Conservation (phyloP, 2,888 invertebrate genomes). For the Orthosia gothica region DNA sequence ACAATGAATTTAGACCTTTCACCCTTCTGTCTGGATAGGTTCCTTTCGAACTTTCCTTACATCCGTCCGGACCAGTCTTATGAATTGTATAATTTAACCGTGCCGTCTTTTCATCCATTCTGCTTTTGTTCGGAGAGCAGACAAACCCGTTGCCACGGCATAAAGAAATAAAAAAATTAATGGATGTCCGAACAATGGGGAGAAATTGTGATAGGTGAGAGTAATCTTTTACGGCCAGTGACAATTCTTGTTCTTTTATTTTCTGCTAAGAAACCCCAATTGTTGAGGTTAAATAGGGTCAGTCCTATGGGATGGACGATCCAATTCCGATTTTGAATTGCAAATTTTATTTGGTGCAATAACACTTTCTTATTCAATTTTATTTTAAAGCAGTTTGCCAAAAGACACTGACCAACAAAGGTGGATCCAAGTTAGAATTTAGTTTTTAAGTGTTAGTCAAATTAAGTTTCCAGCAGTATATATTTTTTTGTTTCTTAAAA, state of each 20-base stretch:
- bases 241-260: slow-evolving; percentile 84
- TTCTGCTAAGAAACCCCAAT: slow-evolving; percentile 80
- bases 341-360: slow-evolving; percentile 73
- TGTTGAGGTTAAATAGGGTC: slow-evolving; percentile 86
- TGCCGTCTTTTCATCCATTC: slow-evolving; percentile 86
- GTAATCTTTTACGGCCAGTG: slow-evolving; percentile 86
- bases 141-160: slow-evolving; percentile 86
- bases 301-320: slow-evolving; percentile 74
- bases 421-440: slow-evolving; percentile 32
- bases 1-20: slow-evolving; percentile 76
- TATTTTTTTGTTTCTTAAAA: slow-evolving; percentile 20
- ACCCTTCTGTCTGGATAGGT: slow-evolving; percentile 73
- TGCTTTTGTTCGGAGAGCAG: slow-evolving; percentile 85
- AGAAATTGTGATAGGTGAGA: slow-evolving; percentile 91
- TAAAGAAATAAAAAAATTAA: slow-evolving; percentile 85
- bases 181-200: slow-evolving; percentile 87
- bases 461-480: slow-evolving; percentile 27
- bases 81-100: slow-evolving; percentile 84
- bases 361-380: slow-evolving; percentile 63
- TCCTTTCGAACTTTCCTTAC: slow-evolving; percentile 73
- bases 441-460: slow-evolving; percentile 19
- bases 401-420: slow-evolving; percentile 57
- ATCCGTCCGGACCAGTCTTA: slow-evolving; percentile 81
- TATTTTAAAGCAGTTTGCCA: slow-evolving; percentile 63
- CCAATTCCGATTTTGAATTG: slow-evolving; percentile 82